These are phyloP conservation scores for Mesaphorura yosii DNA, from an alignment of 1,140 invertebrate species.

Conservation along the genomic window DNA sequence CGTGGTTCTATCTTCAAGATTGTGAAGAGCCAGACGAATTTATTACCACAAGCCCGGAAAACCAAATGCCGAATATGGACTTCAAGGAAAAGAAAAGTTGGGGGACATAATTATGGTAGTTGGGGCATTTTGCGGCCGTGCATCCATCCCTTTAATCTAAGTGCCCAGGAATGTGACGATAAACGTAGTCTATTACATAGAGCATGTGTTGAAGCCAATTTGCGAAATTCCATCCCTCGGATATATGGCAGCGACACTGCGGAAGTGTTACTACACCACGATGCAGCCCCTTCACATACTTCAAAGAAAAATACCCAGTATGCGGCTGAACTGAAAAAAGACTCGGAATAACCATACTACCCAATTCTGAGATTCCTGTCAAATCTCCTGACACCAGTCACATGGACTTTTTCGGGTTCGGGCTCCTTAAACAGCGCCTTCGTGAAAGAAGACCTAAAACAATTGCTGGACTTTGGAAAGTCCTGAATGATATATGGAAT, in stretches of 20 bases:
- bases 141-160: not conserved
- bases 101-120: not conserved
- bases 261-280: not conserved
- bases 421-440: not conserved
- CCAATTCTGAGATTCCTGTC: not conserved
- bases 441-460: not conserved
- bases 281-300: not conserved
- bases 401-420: conserved; percentile 5
- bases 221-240: not conserved
- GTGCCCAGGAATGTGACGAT: conserved; percentile 1
- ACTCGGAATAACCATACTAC: not conserved
- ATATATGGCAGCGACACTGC: not conserved
- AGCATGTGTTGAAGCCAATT: not conserved
- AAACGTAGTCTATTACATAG: not conserved
- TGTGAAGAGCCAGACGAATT: not conserved
- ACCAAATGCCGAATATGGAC: not conserved
- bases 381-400: conserved; percentile 1
- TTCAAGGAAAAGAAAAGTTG: not conserved
- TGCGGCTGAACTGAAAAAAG: not conserved
- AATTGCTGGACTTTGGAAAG: not conserved
- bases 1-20: not conserved
- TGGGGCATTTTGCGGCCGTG: conserved; percentile 1
- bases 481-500: not conserved
- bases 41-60: not conserved
- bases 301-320: not conserved